These are phyloP conservation scores for Nerophis lumbriciformis DNA, from an alignment of 2,113 vertebrate species.

Conservation along the genomic window DNA sequence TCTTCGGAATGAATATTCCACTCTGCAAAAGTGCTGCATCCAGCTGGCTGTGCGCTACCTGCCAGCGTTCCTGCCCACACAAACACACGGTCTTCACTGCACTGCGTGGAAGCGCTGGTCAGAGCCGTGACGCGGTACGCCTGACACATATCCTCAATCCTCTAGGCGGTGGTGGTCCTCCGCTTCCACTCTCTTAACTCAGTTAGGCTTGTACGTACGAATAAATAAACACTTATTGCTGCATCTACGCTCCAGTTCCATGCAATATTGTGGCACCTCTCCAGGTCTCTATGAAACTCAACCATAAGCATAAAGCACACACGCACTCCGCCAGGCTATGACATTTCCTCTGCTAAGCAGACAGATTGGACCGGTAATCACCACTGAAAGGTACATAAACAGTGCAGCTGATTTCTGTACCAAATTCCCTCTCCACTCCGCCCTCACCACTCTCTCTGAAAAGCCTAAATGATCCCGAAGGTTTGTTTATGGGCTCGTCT, in stretches of 20 bases:
- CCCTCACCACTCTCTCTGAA: slow-evolving; percentile 41
- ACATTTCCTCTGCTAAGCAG: slow-evolving; percentile 68
- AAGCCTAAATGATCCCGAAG: slow-evolving; percentile 82
- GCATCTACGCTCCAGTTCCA: slow-evolving; percentile 42
- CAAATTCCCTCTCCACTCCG: slow-evolving; percentile 36
- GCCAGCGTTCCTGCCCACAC: slow-evolving; percentile 48
- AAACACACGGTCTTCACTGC: slow-evolving; percentile 33
- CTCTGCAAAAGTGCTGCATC: slow-evolving; percentile 41
- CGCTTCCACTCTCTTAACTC: slow-evolving; percentile 50
- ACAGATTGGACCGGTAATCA: slow-evolving; percentile 78
- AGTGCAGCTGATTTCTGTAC: slow-evolving; percentile 74
- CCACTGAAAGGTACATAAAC: slow-evolving; percentile 86
- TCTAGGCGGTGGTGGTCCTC: slow-evolving; percentile 57
- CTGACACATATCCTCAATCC: slow-evolving; percentile 52
- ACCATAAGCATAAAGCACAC: slow-evolving; percentile 36
- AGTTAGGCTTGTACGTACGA: slow-evolving; percentile 33
- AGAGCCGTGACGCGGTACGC: slow-evolving; percentile 43
- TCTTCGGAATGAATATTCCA: slow-evolving; percentile 30
- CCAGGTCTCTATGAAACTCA: slow-evolving; percentile 54
- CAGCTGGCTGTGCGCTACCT: slow-evolving; percentile 28
- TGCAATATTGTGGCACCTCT: slow-evolving; percentile 40
- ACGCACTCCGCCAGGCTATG: slow-evolving; percentile 33
- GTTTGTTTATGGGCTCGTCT: slow-evolving; percentile 84
- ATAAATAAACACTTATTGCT: slow-evolving; percentile 66
- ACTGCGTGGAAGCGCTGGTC: slow-evolving; percentile 41